Evolutionary conservation across 2,113 vertebrate species (phyloP), one percentile per base, ranked within the genome.

Genomic region (Odontophorus gujanensis): DNA sequence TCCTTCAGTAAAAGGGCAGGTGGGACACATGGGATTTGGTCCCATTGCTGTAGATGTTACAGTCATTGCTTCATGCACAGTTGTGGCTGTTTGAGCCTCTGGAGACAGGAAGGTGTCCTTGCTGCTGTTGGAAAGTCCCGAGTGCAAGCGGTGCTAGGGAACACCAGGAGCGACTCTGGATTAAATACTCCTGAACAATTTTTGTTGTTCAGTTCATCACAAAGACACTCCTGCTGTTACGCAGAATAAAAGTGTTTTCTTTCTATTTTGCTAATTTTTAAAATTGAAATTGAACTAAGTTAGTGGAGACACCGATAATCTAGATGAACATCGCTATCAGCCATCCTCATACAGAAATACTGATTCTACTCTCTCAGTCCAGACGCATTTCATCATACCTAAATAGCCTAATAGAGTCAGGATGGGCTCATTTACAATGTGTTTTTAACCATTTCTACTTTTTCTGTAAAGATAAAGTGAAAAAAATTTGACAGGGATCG

Each of bases 21-120:
- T 72, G 61, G 47, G 72, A 53, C 25, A 43, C 17, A 0, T 77
- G 72, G 72, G 25, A 63, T 85, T 83, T 78, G 43, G 24, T 93
- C 76, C 65, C 8, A 0, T 66, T 32, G 47, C 51, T 66, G 59
- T 69, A 66, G 43, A 47, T 81, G 72, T 80, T 26, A 47, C 32
- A 55, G 81, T 24, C 75, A 20, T 62, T 81, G 68, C 36, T 83
- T 72, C 59, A 32, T 68, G 43, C n/a, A 45, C 65, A 92, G 63
- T 67, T 90, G 81, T 87, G 68, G 24, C 43, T 73, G 21, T 58
- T 69, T 83, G 73, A 72, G 48, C 32, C 22, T 73, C 80, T 88
- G 77, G 43, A 68, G 82, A 59, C 16, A 11, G 32, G 84, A 84
- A 95, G 40, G 66, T 93, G 85, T 91, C 87, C 85, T 88, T 81